These are phyloP conservation scores for Balaeniceps rex DNA, from an alignment of 2,113 vertebrate genomes.

Conservation along the genomic window DNA sequence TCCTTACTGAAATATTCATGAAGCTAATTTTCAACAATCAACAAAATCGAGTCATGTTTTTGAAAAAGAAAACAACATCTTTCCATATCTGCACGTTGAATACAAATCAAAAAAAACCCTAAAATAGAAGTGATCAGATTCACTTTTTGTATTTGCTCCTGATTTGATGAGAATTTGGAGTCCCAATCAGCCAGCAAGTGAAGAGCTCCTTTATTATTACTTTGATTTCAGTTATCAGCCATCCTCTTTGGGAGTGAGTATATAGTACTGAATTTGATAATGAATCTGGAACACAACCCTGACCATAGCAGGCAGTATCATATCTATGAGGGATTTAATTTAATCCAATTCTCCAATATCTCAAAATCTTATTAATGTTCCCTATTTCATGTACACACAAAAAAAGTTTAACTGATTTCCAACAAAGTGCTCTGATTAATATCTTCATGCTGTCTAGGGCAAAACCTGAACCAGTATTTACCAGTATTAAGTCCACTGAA, in stretches of 20 bases:
- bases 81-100: slow-evolving; percentile 53
- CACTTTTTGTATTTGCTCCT: slow-evolving; percentile 15
- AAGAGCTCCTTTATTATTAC: neutral
- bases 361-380: neutral
- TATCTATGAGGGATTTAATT: neutral
- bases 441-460: neutral
- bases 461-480: neutral
- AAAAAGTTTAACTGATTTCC: neutral
- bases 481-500: neutral
- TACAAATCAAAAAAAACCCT: slow-evolving; percentile 22
- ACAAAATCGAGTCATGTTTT: slow-evolving; percentile 57
- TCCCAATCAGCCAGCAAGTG: neutral
- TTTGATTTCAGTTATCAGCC: neutral
- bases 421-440: neutral
- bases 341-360: neutral
- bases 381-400: neutral
- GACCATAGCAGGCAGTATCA: neutral
- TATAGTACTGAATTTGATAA: neutral
- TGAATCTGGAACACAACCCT: neutral
- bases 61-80: slow-evolving; percentile 55
- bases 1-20: slow-evolving; percentile 65
- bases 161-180: slow-evolving; percentile 38
- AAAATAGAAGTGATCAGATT: slow-evolving; percentile 45
- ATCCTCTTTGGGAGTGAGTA: neutral
- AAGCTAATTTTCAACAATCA: slow-evolving; percentile 68